A percentile compares a stretch with the other conserved stretches of the same genome.
Evolutionary conservation across 2,113 vertebrate species (phyloP).

Genomic region (Crotophaga sulcirostris): DNA sequence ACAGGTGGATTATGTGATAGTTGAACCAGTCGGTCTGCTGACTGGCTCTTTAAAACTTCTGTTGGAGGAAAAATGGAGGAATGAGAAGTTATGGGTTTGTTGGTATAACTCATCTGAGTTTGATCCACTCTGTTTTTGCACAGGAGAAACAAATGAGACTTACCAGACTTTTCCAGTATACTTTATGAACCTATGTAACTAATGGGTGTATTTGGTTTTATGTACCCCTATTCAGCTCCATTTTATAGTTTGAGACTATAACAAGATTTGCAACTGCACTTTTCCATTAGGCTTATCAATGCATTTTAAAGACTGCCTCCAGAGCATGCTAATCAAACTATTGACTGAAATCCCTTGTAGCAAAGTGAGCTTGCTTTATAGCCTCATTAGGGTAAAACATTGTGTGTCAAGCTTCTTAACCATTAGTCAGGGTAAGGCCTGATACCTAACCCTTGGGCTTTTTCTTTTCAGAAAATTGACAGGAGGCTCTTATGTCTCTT

Average conservation of each 20-base stretch:
- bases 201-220: neutral
- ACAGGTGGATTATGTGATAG: neutral
- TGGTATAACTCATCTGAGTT: neutral
- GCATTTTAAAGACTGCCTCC: neutral
- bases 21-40: neutral
- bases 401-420: neutral
- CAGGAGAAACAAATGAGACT: neutral
- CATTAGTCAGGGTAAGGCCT: neutral
- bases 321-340: neutral
- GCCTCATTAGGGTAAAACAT: neutral
- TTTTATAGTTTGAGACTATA: neutral
- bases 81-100: neutral
- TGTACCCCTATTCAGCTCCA: neutral
- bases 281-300: neutral
- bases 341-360: constrained; percentile 12
- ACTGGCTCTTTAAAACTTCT: neutral
- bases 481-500: neutral
- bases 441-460: neutral
- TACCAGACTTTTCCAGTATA: neutral
- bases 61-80: neutral
- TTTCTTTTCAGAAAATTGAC: neutral
- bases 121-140: neutral
- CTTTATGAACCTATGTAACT: neutral
- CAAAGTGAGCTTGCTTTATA: neutral
- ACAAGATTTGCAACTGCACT: neutral